phyloP scores from a whole-genome alignment of 2,888 invertebrate genomes.

The Corythucha ciliata region DNA sequence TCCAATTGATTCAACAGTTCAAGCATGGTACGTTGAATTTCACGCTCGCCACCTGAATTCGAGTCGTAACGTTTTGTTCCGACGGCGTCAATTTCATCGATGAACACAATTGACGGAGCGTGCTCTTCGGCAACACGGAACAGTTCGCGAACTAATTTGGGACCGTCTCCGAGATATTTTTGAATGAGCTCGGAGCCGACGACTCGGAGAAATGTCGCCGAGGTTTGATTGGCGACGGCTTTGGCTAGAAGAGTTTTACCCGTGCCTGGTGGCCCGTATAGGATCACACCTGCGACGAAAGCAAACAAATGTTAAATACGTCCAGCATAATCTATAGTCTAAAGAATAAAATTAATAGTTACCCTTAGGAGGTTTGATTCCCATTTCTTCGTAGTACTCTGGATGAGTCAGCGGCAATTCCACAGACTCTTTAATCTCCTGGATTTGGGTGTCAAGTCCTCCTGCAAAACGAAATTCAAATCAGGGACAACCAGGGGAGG shows the following conservation, averaged over 20 bases:
- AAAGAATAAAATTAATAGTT: neutral
- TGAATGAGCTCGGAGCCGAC: conserved; percentile 99
- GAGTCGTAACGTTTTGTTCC: conserved; percentile 96
- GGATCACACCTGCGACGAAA: conserved; percentile 60
- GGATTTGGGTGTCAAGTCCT: conserved; percentile 91
- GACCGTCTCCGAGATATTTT: conserved; percentile 98
- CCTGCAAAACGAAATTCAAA: conserved; percentile 19
- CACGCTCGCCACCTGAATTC: conserved; percentile 97
- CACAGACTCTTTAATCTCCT: conserved; percentile 96
- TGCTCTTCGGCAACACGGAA: conserved; percentile 99
- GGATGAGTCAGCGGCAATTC: conserved; percentile 98
- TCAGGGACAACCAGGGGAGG: no score
- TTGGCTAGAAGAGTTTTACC: conserved; percentile 97
- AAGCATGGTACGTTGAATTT: conserved; percentile 99
- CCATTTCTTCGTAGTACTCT: conserved; percentile 99
- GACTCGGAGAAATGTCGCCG: conserved; percentile 95
- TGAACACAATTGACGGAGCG: conserved; percentile 98
- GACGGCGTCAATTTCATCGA: conserved; percentile 99
- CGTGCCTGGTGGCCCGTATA: conserved; percentile 96
- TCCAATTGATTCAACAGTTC: conserved; percentile 97
- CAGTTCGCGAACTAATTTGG: conserved; percentile 92
- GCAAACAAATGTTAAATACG: neutral
- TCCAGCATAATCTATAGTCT: neutral
- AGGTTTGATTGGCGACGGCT: conserved; percentile 99
- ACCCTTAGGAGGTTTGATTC: conserved; percentile 95